Percentiles rank a stretch among this genome's conserved stretches.
These are phyloP conservation scores for Ochotona princeps DNA, from an alignment of 2,113 vertebrate genomes.

Conservation along the genomic window DNA sequence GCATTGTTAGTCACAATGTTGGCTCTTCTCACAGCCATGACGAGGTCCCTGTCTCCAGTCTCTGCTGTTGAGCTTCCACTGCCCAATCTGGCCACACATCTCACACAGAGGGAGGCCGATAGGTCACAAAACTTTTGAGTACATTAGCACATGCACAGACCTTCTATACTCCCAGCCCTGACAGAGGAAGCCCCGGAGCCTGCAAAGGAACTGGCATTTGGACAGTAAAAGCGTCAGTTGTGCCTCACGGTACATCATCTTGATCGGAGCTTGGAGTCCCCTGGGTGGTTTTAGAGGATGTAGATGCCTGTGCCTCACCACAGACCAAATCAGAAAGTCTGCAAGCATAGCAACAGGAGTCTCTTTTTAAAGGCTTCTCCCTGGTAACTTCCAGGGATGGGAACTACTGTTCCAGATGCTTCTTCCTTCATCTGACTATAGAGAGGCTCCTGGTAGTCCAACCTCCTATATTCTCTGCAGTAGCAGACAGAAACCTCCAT, in stretches of 20 bases:
- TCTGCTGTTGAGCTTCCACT: neutral
- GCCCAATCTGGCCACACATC: neutral
- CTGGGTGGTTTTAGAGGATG: neutral
- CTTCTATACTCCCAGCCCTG: rapidly evolving
- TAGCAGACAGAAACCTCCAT: neutral
- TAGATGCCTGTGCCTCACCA: neutral
- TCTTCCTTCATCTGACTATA: too few species aligned
- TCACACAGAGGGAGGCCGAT: neutral
- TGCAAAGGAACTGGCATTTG: neutral
- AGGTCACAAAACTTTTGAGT: neutral
- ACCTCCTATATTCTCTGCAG: too few species aligned
- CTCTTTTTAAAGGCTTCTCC: neutral
- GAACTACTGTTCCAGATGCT: too few species aligned
- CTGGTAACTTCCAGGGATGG: too few species aligned
- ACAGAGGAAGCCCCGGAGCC: neutral
- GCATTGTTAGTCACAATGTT: too few species aligned
- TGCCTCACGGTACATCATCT: neutral
- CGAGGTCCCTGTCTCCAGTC: rapidly evolving
- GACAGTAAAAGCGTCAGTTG: neutral
- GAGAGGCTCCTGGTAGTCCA: too few species aligned
- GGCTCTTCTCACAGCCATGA: neutral
- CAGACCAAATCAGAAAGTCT: neutral
- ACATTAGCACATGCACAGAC: neutral
- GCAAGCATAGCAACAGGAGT: rapidly evolving
- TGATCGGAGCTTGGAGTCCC: rapidly evolving